Evolutionary conservation across 1,140 invertebrate species (phyloP).

Genomic region (Oryzaephilus surinamensis): DNA sequence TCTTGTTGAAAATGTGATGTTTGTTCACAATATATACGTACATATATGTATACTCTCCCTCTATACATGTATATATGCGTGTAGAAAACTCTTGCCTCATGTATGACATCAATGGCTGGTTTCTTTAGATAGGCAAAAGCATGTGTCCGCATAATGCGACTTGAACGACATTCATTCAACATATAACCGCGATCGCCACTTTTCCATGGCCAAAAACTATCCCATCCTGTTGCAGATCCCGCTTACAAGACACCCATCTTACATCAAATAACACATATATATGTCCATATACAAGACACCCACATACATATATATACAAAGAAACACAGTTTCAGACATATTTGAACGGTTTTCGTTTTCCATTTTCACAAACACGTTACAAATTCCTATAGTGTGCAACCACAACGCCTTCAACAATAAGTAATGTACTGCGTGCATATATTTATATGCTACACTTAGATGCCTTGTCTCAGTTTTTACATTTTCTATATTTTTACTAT

Average conservation of each 20-base stretch:
- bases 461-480: slow-evolving; percentile 1
- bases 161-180: slow-evolving; percentile 9
- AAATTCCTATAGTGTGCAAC: slow-evolving; percentile 1
- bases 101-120: slow-evolving; percentile 17
- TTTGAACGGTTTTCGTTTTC: too few relatives aligned
- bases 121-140: slow-evolving; percentile 14
- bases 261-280: too few relatives aligned
- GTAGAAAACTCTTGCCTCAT: slow-evolving; percentile 3
- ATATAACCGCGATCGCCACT: too few relatives aligned
- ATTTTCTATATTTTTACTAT: slow-evolving; percentile 9
- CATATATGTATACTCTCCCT: slow-evolving; percentile 2
- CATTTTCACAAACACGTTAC: slow-evolving; percentile 2
- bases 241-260: too few relatives aligned
- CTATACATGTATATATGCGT: background rate
- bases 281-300: too few relatives aligned
- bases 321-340: too few relatives aligned
- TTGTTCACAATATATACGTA: too few relatives aligned
- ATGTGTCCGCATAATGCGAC: slow-evolving; percentile 20
- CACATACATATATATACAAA: too few relatives aligned
- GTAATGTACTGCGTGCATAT: slow-evolving; percentile 9
- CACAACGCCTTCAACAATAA: slow-evolving; percentile 9
- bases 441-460: slow-evolving; percentile 6
- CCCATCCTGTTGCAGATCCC: too few relatives aligned
- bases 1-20: too few relatives aligned
- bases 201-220: too few relatives aligned